Base-by-base conservation (phyloP, 37 sponge, comb jelly and placozoan species). In the Ephydatia muelleri region DNA sequence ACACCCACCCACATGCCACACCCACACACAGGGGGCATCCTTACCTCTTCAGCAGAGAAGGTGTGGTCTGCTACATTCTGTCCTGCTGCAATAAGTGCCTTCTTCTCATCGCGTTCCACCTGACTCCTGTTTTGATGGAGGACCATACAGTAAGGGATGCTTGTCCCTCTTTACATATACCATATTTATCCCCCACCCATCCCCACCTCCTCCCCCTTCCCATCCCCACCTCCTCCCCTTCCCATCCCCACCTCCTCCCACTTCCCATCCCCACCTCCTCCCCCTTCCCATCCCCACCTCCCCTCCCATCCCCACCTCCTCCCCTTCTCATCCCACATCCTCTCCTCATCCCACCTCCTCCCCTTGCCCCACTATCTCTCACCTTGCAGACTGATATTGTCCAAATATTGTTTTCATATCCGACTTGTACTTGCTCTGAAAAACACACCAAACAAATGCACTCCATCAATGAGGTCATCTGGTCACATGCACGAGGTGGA, bases 361-460 rank as follows among this genome's bases (percentile, higher is more conserved):
- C 3, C 75, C 3, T 37, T 29, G 9, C 75, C 3, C 3, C 11
- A 34, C 31, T 5, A 3, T 29, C n/a, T 13, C 67, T 73, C 26
- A 92, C 92, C 76, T 89, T 67, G 94, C 87, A 26, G 90, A 82
- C 73, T 93, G 84, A 28, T 93, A 93, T 75, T 90, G 91, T 13
- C 85, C 88, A 67, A 81, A 68, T 21, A 81, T 72, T 57, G 74
- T 90, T 81, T 93, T 88, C 25, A 90, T 85, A 68, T 93, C 84
- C 0, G 88, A 87, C 81, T 93, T 93, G 79, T 93, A 93, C 65
- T 82, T 87, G 30, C 84, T 87, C 94, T 93, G 88, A 29, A 22
- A 27, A 30, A 3, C 9, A 37, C 9, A 57, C 9, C 6, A 4
- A 57, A 57, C 57, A 14, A n/a, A n/a, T n/a, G n/a, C n/a, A n/a